Evolutionary conservation across 2,888 invertebrate genomes (phyloP).

Genomic region (Trachelus iudaicus): DNA sequence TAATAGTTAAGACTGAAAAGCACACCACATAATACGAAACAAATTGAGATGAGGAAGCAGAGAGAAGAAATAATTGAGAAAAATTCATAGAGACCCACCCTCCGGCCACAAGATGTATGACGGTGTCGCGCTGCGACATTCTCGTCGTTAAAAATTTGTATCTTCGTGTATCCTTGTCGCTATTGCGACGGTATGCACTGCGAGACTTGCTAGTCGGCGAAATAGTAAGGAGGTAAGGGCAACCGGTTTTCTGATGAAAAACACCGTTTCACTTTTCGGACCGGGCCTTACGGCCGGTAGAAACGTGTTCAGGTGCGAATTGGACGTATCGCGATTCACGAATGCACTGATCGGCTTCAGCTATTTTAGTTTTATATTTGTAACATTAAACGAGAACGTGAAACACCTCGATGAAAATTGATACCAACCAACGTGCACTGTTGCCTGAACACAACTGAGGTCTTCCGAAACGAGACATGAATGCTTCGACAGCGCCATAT

Average conservation of each 20-base stretch:
- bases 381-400: background rate
- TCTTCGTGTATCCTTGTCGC: background rate
- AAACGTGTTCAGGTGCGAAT: background rate
- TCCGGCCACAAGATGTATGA: constrained; percentile 95
- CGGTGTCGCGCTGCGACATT: constrained; percentile 86
- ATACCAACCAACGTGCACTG: constrained; percentile 21
- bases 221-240: background rate
- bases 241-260: background rate
- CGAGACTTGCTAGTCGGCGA: background rate
- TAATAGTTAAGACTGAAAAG: background rate
- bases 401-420: background rate
- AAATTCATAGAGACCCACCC: constrained; percentile 77
- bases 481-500: background rate
- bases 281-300: background rate
- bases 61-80: constrained; percentile 22
- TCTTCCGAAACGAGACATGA: constrained; percentile 9
- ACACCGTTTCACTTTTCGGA: background rate
- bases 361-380: background rate
- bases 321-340: background rate
- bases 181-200: background rate
- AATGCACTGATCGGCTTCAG: background rate
- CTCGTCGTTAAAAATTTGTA: constrained; percentile 23
- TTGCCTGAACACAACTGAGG: constrained; percentile 52
- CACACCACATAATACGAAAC: background rate
- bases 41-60: background rate